A percentile compares a stretch with the other conserved stretches of the same genome.
phyloP scores from a whole-genome alignment of 2,888 invertebrate species.

The Chymomyza caudatula region DNA sequence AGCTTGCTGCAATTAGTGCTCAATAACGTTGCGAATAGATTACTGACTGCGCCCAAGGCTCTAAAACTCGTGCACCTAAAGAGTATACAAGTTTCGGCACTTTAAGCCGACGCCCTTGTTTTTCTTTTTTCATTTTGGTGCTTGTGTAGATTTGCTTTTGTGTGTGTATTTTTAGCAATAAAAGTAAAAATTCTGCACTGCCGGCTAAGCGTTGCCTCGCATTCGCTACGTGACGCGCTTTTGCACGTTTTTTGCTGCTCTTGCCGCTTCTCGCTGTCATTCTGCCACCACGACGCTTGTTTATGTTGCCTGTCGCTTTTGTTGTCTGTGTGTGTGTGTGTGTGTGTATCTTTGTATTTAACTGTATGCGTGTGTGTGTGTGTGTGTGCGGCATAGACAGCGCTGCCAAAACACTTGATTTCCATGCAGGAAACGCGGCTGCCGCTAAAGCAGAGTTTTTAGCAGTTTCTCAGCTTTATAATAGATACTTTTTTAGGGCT shows the following conservation, averaged over 20 bases:
- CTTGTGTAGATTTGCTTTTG: background rate
- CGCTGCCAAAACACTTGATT: conserved; percentile 45
- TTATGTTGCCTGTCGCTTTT: background rate
- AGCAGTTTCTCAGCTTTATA: background rate
- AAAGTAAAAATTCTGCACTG: conserved; percentile 33
- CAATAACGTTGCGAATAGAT: no score
- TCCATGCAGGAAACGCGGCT: background rate
- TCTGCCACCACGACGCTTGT: background rate
- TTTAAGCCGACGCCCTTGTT: background rate
- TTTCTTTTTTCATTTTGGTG: background rate
- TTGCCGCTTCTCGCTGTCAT: conserved; percentile 10
- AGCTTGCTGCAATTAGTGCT: no score
- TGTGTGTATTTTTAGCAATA: background rate
- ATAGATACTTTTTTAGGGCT: background rate
- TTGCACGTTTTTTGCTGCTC: background rate
- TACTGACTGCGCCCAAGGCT: no score
- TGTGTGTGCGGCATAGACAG: conserved; percentile 15
- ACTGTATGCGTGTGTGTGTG: background rate
- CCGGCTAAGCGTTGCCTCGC: conserved; percentile 32
- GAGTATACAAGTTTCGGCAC: background rate
- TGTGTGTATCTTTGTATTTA: background rate
- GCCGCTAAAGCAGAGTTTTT: no score
- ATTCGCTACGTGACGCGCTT: conserved; percentile 34
- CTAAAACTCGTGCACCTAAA: no score
- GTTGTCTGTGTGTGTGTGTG: no score